These are phyloP conservation scores for Scleropages formosus DNA, from an alignment of 2,797 vertebrate species.

Conservation along the genomic window DNA sequence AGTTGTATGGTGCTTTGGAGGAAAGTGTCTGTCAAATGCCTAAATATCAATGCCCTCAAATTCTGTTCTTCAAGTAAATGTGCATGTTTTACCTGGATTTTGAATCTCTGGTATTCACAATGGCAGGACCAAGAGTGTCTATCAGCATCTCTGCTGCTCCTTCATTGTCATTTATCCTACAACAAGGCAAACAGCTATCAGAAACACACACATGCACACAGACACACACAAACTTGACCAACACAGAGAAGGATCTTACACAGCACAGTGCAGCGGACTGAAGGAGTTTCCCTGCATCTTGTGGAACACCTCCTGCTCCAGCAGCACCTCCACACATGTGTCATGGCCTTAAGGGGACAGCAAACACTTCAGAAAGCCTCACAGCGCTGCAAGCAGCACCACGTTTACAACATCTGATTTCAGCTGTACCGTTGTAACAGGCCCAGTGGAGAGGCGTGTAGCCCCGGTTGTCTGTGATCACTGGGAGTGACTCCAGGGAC, in stretches of 20 bases:
- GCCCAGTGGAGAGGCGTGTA: conserved; percentile 99
- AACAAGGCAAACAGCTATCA: not conserved
- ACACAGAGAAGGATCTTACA: conserved; percentile 74
- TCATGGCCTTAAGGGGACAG: conserved; percentile 82
- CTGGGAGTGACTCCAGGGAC: conserved; percentile 79
- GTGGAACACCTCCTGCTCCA: conserved; percentile 95
- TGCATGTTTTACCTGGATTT: conserved; percentile 85
- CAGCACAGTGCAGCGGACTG: conserved; percentile 96
- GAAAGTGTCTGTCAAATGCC: too few relatives aligned
- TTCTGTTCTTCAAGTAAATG: too few relatives aligned
- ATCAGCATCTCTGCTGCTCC: conserved; percentile 97
- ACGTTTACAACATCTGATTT: too few relatives aligned
- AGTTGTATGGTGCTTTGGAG: too few relatives aligned
- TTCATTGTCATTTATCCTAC: conserved; percentile 96
- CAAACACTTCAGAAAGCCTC: not conserved
- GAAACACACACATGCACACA: not conserved
- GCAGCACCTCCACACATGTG: conserved; percentile 93
- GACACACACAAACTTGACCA: not conserved
- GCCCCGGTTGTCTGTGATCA: conserved; percentile 88
- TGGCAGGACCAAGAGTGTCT: conserved; percentile 84
- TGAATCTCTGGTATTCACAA: conserved; percentile 87
- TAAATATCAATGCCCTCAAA: too few relatives aligned
- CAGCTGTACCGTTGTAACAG: conserved; percentile 89
- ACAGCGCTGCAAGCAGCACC: too few relatives aligned
- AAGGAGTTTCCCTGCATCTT: conserved; percentile 93